Evolutionary conservation across 1,140 invertebrate genomes (phyloP), one percentile per base, ranked within the genome.

Genomic region (Galendromus occidentalis): DNA sequence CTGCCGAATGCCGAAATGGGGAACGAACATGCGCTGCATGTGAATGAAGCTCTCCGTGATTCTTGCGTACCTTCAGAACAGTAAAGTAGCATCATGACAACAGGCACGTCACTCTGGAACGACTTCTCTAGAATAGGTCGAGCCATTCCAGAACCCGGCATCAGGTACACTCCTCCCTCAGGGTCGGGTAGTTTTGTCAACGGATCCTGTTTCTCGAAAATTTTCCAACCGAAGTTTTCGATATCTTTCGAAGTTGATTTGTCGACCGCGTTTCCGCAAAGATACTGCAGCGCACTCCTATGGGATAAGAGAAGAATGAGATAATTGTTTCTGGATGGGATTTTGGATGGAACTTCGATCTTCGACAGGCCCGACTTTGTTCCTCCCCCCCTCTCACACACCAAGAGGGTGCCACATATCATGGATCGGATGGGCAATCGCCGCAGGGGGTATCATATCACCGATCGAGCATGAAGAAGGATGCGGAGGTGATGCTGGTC

Each of bases 21-120:
- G 20, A 44, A 22, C 20, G 45, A 6, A 22, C 28, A 4, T 47
- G 4, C 7, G 45, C 20, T 22, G 45, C 5, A 47, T 47, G 12
- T 47, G 14, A 22, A 28, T 47, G 14, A 22, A 28, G 18, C 14
- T 18, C 25, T 18, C 14, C 2, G 20, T 59, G n/a, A 33, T 25
- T 17, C 22, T 17, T 22, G n/a, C n/a, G n/a, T n/a, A 59, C 51
- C 51, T 59, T 59, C 51, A 17, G 51, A 59, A 33, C 51, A 59
- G 51, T 59, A 59, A 20, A 59, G 51, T 6, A 59, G 20, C 51
- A 59, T 59, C 51, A 59, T 59, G 14, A 59, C 51, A 59, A 59
- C 51, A 59, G 51, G 51, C 51, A 59, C 51, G 51, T 59, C 33
- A 33, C 25, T 25, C 33, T 25, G 51, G 25, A 14, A 29, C 9